Base-by-base conservation (phyloP, 2,113 vertebrate species). In the Anoura caudifer region DNA sequence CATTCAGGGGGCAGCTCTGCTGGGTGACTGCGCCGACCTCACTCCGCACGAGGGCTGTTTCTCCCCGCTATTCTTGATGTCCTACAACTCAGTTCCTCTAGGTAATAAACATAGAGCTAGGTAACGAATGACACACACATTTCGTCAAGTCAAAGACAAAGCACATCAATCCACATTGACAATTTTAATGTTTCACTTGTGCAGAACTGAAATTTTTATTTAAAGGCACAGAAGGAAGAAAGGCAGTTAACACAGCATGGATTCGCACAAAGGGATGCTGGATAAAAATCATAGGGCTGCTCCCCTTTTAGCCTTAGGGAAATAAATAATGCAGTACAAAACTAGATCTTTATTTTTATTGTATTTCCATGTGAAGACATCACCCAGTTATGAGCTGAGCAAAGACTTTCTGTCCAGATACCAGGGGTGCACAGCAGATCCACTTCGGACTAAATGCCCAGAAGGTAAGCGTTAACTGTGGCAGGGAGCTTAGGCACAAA, bases 201-300 rank as follows among this genome's bases (percentile, higher is more conserved):
- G 93, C 91, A 93, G 93, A 96, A 96, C 82, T 94, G 72, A 97
- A 97, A 83, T 93, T 50, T 89, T 73, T 83, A 88, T 91, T 95
- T 76, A 97, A 98, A 98, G 97, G 97, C 97, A 97, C 97, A 94
- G 95, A 89, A 95, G 93, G 95, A 95, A 97, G 92, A 88, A 96
- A 97, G 96, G 96, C 95, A 97, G 86, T 93, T 93, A 52, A 96
- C 69, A 91, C 72, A 96, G 80, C 94, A 36, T 93, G 95, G 89
- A 80, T 52, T 88, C 77, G 93, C 22, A 54, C 72, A 31, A 75
- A 92, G 91, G 72, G 56, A 52, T 33, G 90, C 85, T 80, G 70
- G 80, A 77, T 94, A 90, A 96, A 94, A 94, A 79, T 26, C 47
- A 41, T 0, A 85, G 63, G 72, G 45, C 82, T 76, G 72, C n/a